Conservation (phyloP, 1,140 invertebrate genomes). For the Microplitis demolitor region DNA sequence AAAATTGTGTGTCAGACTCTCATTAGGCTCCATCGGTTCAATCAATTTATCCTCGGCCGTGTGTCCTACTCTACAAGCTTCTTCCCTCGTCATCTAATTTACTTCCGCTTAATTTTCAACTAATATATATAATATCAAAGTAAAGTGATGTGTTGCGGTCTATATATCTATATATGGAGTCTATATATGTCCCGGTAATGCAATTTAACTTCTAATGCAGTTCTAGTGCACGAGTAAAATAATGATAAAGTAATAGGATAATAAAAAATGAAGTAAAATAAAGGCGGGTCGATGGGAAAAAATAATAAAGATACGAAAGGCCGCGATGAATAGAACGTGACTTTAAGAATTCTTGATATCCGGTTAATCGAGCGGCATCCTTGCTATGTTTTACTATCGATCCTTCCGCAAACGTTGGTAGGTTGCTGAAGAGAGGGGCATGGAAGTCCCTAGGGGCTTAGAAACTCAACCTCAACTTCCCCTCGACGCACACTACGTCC, state of each 20-base stretch:
- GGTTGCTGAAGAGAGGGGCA: background rate
- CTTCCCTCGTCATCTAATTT: background rate
- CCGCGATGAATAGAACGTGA: background rate
- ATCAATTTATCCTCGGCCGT: constrained; percentile 24
- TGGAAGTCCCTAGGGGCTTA: background rate
- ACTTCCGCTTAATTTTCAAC: too few relatives aligned
- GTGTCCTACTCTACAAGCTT: background rate
- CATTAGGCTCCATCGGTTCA: constrained; percentile 13
- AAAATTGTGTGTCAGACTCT: constrained; percentile 26
- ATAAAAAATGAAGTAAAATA: too few relatives aligned
- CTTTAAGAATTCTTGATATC: background rate
- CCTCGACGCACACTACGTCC: background rate
- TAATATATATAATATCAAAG: too few relatives aligned
- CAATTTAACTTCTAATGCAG: too few relatives aligned
- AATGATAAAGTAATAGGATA: too few relatives aligned
- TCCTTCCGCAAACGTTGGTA: background rate
- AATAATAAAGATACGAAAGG: too few relatives aligned
- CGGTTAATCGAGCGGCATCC: constrained; percentile 3
- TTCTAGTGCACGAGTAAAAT: too few relatives aligned
- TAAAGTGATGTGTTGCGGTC: too few relatives aligned
- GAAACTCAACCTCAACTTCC: background rate
- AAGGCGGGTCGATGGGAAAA: too few relatives aligned
- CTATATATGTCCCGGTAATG: too few relatives aligned
- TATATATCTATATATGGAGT: too few relatives aligned
- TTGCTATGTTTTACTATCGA: constrained; percentile 4